Percentiles rank a stretch among this genome's conserved stretches.
Evolutionary conservation across 2,888 invertebrate genomes (phyloP).

Genomic region (Hoplodrina blanda): DNA sequence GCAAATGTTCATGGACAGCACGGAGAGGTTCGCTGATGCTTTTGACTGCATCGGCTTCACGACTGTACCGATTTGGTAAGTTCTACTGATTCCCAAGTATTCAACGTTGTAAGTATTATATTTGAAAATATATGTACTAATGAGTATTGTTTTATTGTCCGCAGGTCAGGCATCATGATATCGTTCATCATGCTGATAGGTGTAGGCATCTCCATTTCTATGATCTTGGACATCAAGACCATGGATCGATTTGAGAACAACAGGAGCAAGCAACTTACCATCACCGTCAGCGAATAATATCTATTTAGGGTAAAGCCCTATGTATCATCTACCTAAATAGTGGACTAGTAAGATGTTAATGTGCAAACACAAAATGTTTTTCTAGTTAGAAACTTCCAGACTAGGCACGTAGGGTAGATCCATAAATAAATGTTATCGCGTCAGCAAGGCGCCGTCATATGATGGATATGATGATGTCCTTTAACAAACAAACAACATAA

Average conservation of each 20-base stretch:
- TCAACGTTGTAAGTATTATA: background rate
- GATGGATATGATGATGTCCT: constrained; percentile 45
- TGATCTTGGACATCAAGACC: constrained; percentile 98
- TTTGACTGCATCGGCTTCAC: constrained; percentile 98
- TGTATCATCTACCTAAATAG: background rate
- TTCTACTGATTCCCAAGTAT: background rate
- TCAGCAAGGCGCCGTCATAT: constrained; percentile 20
- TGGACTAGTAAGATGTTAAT: constrained; percentile 11
- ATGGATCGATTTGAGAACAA: constrained; percentile 99
- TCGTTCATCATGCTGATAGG: constrained; percentile 94
- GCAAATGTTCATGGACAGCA: constrained; percentile 89
- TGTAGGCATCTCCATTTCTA: constrained; percentile 94
- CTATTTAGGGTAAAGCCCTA: background rate
- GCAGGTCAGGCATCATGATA: constrained; percentile 95
- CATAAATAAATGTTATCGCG: constrained; percentile 13
- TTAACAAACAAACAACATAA: constrained; percentile 45
- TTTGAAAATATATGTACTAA: background rate
- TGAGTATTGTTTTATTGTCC: constrained; percentile 18
- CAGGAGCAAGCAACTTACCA: constrained; percentile 97
- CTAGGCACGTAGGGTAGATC: constrained; percentile 32
- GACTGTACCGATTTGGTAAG: constrained; percentile 96
- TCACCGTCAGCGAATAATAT: constrained; percentile 93
- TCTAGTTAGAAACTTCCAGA: constrained; percentile 6
- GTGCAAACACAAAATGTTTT: constrained; percentile 26
- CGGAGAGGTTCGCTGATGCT: constrained; percentile 92